phyloP scores from a whole-genome alignment of 2,797 vertebrate genomes.

The Pipistrellus nathusii region DNA sequence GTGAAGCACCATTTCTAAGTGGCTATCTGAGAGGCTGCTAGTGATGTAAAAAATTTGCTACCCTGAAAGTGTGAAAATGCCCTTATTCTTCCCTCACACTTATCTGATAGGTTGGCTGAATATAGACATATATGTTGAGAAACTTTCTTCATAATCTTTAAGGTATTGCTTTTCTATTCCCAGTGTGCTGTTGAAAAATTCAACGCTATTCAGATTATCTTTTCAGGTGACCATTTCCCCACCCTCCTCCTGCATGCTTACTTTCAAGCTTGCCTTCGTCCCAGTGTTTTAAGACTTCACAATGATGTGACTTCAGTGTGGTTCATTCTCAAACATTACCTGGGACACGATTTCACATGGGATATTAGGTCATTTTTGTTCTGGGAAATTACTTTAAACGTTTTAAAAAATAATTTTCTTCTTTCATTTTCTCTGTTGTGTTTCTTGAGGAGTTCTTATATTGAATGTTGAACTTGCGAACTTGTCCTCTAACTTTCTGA shows the following conservation, averaged over 20 bases:
- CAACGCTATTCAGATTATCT: neutral
- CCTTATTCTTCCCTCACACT: neutral
- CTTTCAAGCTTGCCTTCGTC: neutral
- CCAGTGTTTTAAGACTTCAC: neutral
- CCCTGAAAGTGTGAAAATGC: neutral
- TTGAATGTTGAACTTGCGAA: slow-evolving; percentile 5
- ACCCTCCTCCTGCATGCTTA: accelerated
- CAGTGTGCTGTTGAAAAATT: neutral
- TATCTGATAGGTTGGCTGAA: neutral
- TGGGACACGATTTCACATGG: neutral
- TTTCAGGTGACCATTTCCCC: neutral
- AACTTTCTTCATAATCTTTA: slow-evolving; percentile 20
- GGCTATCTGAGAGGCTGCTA: neutral
- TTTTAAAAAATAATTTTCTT: slow-evolving; percentile 40
- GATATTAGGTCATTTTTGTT: slow-evolving; percentile 34
- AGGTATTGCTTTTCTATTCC: neutral
- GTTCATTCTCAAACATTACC: neutral
- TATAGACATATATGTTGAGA: neutral
- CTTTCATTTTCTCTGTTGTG: neutral
- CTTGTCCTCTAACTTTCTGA: slow-evolving; percentile 19
- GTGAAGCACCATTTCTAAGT: neutral
- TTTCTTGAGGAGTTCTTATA: slow-evolving; percentile 46
- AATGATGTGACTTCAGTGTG: slow-evolving; percentile 8
- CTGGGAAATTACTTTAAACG: slow-evolving; percentile 49
- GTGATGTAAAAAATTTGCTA: neutral